Conservation (phyloP, 30 jellyfish, hydroid and myxozoan genomes). For the Catostylus mosaicus region DNA sequence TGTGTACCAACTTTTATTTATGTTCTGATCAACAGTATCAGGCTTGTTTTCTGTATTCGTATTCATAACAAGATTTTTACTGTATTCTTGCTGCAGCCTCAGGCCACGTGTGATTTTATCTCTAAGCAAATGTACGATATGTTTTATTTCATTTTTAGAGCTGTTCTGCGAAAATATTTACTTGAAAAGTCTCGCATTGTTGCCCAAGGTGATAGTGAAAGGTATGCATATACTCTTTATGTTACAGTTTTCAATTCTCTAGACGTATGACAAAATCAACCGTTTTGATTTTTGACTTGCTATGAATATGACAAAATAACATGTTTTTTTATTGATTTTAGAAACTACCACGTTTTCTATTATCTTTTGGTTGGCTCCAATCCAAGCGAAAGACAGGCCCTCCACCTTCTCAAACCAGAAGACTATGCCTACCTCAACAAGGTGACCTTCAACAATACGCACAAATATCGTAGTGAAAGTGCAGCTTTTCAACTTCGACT, state of each 20-base stretch:
- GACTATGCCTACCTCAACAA: constrained; percentile 84
- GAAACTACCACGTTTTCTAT: constrained; percentile 94
- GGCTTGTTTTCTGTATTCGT: no score
- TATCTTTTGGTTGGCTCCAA: constrained; percentile 87
- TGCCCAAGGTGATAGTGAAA: constrained; percentile 84
- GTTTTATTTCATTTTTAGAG: constrained; percentile 68
- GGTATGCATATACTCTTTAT: no score
- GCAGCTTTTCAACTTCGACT: no score
- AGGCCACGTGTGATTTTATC: not conserved
- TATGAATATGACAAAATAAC: no score
- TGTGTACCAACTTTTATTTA: no score
- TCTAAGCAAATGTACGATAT: not conserved
- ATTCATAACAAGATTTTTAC: no score
- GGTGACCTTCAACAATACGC: constrained; percentile 27
- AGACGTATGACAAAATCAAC: no score
- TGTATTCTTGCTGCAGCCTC: not conserved
- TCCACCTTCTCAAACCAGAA: constrained; percentile 71
- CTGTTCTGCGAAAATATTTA: constrained; percentile 86
- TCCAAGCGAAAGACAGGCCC: constrained; percentile 72
- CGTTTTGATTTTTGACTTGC: not conserved
- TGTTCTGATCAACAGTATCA: no score
- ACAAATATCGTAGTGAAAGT: no score
- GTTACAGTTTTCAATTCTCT: no score
- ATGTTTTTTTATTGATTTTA: not conserved
- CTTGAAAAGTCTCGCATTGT: constrained; percentile 96